A percentile compares a stretch with the other conserved stretches of the same genome.
Conservation (phyloP, 2,113 vertebrate species). For the Strix uralensis region DNA sequence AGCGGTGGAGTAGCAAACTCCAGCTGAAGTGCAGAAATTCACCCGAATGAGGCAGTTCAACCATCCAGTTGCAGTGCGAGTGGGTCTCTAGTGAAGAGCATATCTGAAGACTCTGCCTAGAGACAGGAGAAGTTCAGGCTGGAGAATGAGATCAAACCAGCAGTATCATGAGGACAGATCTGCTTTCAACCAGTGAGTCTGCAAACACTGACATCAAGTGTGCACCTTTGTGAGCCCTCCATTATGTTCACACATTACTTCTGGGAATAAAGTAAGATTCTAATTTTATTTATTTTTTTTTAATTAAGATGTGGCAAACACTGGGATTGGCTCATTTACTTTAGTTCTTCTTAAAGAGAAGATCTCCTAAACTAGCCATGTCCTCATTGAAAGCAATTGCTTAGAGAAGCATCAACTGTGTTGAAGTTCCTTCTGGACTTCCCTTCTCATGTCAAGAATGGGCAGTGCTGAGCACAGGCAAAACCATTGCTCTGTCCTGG, state of each 20-base stretch:
- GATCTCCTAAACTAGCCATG: accelerated
- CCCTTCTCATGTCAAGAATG: background rate
- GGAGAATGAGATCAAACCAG: background rate
- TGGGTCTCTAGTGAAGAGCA: background rate
- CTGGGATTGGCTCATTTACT: background rate
- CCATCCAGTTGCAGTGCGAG: accelerated
- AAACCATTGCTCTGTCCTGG: background rate
- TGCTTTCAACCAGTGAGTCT: background rate
- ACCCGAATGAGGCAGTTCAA: background rate
- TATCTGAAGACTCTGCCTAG: background rate
- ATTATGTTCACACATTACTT: background rate
- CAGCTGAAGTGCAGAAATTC: background rate
- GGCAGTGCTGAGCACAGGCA: background rate
- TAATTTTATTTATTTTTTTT: no score
- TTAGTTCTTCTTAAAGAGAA: background rate
- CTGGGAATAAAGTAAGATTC: background rate
- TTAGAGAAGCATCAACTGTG: background rate
- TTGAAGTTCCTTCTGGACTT: background rate
- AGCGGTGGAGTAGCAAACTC: background rate
- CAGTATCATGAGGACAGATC: accelerated
- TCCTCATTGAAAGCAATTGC: background rate
- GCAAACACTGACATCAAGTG: background rate
- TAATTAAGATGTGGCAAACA: background rate
- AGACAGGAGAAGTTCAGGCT: background rate
- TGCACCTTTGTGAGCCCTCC: accelerated